These are phyloP conservation scores for Trypoxylus dichotomus DNA, from an alignment of 1,140 invertebrate genomes.

Conservation along the genomic window DNA sequence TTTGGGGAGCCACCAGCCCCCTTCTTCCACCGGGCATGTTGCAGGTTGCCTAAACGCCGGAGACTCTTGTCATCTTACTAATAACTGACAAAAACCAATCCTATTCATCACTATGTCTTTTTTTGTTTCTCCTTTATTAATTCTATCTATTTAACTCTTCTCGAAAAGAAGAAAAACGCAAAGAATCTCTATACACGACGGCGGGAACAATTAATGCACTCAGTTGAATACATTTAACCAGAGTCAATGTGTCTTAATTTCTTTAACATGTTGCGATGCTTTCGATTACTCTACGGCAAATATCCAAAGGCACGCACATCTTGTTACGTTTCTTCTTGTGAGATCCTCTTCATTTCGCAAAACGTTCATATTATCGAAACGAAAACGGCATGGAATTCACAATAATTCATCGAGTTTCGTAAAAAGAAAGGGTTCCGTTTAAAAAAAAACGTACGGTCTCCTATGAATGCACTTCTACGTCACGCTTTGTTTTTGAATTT, in stretches of 20 bases:
- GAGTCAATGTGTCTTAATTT: constrained; percentile 38
- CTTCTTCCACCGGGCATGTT: constrained; percentile 89
- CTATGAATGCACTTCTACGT: neutral
- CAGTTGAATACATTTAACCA: constrained; percentile 30
- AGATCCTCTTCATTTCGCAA: neutral
- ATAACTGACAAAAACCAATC: neutral
- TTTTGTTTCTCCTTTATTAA: neutral
- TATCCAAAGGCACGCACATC: constrained; percentile 23
- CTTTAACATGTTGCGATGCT: constrained; percentile 34
- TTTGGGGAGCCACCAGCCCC: constrained; percentile 99
- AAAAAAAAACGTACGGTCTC: too few relatives aligned
- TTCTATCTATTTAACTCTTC: neutral
- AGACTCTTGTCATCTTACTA: constrained; percentile 30
- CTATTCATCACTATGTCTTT: neutral
- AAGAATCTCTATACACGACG: neutral
- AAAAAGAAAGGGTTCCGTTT: neutral
- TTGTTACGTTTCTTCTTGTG: neutral
- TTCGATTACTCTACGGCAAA: constrained; percentile 14
- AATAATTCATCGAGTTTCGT: neutral
- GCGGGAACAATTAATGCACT: neutral
- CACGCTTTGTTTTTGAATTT: neutral
- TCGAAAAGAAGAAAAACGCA: neutral
- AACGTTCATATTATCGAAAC: neutral
- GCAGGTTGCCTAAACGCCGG: neutral
- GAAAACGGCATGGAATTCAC: neutral